phyloP scores from a whole-genome alignment of 2,113 vertebrate genomes.

The Aptenodytes forsteri region DNA sequence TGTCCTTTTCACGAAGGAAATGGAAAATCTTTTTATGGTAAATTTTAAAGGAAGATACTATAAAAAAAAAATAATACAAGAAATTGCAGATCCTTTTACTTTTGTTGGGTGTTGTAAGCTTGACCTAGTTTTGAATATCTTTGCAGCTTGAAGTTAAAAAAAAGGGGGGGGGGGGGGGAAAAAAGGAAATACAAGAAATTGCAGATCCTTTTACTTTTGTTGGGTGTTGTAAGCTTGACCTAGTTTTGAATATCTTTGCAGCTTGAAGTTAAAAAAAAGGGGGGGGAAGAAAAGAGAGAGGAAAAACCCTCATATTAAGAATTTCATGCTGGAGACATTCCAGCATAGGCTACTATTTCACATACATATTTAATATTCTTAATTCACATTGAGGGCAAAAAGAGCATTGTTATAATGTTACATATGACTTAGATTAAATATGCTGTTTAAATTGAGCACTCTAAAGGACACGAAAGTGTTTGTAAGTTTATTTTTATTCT shows the following conservation, averaged over 20 bases:
- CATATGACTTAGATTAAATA: constrained; percentile 14
- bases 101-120: not conserved
- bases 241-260: not conserved
- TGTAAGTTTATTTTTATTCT: constrained; percentile 46
- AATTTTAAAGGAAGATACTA: not conserved
- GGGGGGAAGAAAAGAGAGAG: too few species aligned
- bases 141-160: not conserved
- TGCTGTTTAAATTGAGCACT: not conserved
- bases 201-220: not conserved
- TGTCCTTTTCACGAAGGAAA: not conserved
- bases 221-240: constrained; percentile 9
- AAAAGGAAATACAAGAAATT: not conserved
- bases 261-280: not conserved
- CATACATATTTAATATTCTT: constrained; percentile 20
- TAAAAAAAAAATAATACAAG: not conserved
- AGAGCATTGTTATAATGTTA: not conserved
- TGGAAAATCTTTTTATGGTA: not conserved
- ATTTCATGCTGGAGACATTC: not conserved
- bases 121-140: constrained; percentile 21
- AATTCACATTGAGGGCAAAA: constrained; percentile 9
- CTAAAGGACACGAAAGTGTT: not conserved
- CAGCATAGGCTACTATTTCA: not conserved
- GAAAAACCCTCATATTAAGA: not conserved
- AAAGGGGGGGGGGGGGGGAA: too few species aligned
- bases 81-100: not conserved